Conservation (phyloP, 2,113 vertebrate species). For the Solea senegalensis region DNA sequence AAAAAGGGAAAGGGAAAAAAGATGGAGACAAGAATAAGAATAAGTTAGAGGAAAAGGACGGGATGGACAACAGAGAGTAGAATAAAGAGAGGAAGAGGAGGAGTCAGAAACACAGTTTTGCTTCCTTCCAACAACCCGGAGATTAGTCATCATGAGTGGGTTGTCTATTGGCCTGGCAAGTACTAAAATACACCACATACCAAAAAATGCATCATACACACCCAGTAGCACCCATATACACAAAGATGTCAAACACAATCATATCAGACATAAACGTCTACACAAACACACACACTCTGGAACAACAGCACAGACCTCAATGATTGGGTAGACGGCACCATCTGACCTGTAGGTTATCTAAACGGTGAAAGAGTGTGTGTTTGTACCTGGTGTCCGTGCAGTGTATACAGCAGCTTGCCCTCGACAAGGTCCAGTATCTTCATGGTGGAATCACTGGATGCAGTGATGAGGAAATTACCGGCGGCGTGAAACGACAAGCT, state of each 20-base stretch:
- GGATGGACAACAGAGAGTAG: slow-evolving; percentile 37
- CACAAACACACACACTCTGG: background rate
- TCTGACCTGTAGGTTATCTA: slow-evolving; percentile 1
- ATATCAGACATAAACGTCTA: slow-evolving; percentile 8
- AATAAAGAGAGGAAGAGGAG: slow-evolving; percentile 47
- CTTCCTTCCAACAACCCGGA: slow-evolving; percentile 70
- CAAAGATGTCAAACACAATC: slow-evolving; percentile 51
- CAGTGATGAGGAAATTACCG: slow-evolving; percentile 93
- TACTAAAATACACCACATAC: slow-evolving; percentile 72
- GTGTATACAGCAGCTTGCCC: slow-evolving; percentile 92
- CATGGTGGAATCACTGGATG: slow-evolving; percentile 94
- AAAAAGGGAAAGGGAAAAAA: slow-evolving; percentile 15
- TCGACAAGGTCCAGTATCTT: slow-evolving; percentile 96
- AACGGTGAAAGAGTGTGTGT: slow-evolving; percentile 5
- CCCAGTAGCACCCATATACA: slow-evolving; percentile 27
- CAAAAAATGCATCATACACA: slow-evolving; percentile 50
- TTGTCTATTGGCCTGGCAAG: slow-evolving; percentile 72
- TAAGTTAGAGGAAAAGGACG: slow-evolving; percentile 15
- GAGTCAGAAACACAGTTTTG: slow-evolving; percentile 58
- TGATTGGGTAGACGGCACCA: background rate
- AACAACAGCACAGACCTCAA: background rate
- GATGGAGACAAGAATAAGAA: slow-evolving; percentile 34
- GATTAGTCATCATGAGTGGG: slow-evolving; percentile 79
- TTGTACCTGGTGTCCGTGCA: slow-evolving; percentile 95
- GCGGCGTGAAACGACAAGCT: slow-evolving; percentile 91